Evolutionary conservation across 2,797 vertebrate genomes (phyloP).

Genomic region (Tangara arthus): DNA sequence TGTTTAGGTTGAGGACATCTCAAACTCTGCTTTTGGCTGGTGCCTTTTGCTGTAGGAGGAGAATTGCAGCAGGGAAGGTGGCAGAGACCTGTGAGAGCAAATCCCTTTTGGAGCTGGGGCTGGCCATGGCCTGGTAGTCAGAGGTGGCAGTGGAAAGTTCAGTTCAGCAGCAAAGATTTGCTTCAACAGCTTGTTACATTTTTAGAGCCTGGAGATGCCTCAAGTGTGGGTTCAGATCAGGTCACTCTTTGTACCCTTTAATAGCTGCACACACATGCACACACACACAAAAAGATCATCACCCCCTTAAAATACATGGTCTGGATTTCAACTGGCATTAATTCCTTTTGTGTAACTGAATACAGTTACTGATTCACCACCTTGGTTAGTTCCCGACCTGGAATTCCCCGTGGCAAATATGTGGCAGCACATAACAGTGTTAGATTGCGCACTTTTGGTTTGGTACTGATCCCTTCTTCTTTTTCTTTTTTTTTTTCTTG

Average conservation of each 20-base stretch:
- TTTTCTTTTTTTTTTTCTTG: fast-evolving
- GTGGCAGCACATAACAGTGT: not conserved
- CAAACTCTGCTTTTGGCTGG: not conserved
- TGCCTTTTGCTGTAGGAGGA: constrained; percentile 14
- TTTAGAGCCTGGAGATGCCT: constrained; percentile 54
- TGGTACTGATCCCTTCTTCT: not conserved
- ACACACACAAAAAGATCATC: not conserved
- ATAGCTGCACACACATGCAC: not conserved
- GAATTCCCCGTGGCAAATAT: not conserved
- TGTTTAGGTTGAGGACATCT: not conserved
- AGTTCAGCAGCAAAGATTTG: constrained; percentile 10
- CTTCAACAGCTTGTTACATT: constrained; percentile 12
- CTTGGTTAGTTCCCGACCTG: not conserved
- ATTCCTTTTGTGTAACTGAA: constrained; percentile 17
- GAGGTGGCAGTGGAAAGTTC: not conserved
- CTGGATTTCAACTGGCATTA: not conserved
- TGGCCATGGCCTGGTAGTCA: not conserved
- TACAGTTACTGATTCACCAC: not conserved
- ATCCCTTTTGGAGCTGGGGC: not conserved
- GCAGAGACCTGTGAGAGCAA: not conserved
- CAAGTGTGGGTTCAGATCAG: constrained; percentile 13
- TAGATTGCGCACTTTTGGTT: not conserved
- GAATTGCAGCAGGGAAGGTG: not conserved
- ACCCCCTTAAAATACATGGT: not conserved
- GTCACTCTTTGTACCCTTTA: constrained; percentile 49